Base-by-base conservation (phyloP, 2,113 vertebrate species). In the Hippoglossus stenolepis region DNA sequence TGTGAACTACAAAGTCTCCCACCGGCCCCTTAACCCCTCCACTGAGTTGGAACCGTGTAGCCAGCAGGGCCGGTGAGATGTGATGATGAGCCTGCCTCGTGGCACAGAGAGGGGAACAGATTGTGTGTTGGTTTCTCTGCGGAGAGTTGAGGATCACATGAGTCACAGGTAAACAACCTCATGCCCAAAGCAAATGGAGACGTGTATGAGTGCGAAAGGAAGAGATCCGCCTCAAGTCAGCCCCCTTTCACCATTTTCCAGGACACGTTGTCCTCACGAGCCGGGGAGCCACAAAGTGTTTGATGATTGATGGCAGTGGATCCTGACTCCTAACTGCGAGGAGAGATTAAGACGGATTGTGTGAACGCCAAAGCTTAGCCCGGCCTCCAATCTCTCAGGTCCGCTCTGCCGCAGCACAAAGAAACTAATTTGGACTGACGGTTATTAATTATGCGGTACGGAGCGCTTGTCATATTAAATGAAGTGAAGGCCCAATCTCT, bases 311-410 rank as follows among this genome's bases (percentile, higher is more conserved):
- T 89, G 85, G 85, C 11, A 5, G 67, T 35, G 77, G 68, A 81
- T 85, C 84, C 73, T 73, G 77, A 87, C 87, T 89, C 70, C 79
- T 90, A 84, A 85, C 83, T 65, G 82, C 71, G 72, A 35, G 12
- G 62, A 68, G 66, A 87, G 89, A 92, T 92, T 87, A 91, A 88
- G 87, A 89, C 47, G 59, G 88, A 90, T 90, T 90, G 86, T 77
- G 67, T n/a, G 73, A 64, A 71, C 18, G 28, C 77, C 73, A 38
- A 54, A 78, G 84, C 78, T 88, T 80, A 89, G 84, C 75, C 45
- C 6, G 31, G 67, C 77, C 73, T 87, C 49, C 2, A 20, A 70
- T 87, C 82, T 79, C 72, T 70, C 43, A 49, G 72, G 65, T 81
- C 82, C 75, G 56, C 68, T 77, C 51, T 21, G 75, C 84, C 75